Conservation (phyloP, 2,797 vertebrate species). For the Scleropages formosus region DNA sequence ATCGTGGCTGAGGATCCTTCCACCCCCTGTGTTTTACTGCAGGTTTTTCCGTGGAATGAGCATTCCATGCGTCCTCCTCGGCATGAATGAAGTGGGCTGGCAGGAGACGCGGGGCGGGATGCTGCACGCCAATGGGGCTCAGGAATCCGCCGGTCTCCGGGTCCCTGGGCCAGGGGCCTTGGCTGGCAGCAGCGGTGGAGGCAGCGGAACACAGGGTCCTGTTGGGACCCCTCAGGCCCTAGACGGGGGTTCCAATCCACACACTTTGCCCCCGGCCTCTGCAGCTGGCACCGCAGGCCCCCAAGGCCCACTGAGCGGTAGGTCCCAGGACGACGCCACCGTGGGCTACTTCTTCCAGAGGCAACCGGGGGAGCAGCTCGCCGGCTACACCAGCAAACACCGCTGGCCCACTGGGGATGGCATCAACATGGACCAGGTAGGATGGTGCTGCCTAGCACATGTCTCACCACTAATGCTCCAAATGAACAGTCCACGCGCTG, state of each 20-base stretch:
- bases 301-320: slow-evolving; percentile 64
- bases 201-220: slow-evolving; percentile 55
- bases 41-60: slow-evolving; percentile 74
- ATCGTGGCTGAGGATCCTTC: neutral
- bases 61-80: slow-evolving; percentile 75
- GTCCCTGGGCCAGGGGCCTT: slow-evolving; percentile 60
- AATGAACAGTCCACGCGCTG: too few relatives aligned
- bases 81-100: slow-evolving; percentile 80
- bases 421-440: slow-evolving; percentile 59
- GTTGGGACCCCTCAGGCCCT: slow-evolving; percentile 59
- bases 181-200: slow-evolving; percentile 56
- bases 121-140: slow-evolving; percentile 69
- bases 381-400: slow-evolving; percentile 63
- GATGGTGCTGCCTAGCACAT: too few relatives aligned
- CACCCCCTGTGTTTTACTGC: slow-evolving; percentile 24
- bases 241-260: slow-evolving; percentile 59
- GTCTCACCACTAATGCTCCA: too few relatives aligned
- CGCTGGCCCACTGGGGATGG: slow-evolving; percentile 68
- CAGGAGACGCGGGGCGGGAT: slow-evolving; percentile 74
- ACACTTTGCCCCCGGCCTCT: neutral
- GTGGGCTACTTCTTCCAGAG: slow-evolving; percentile 75
- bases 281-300: slow-evolving; percentile 46
- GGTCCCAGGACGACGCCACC: slow-evolving; percentile 68
- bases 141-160: slow-evolving; percentile 61
- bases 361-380: slow-evolving; percentile 68